phyloP scores from a whole-genome alignment of 2,888 invertebrate genomes.

The Aleiodes alternator region DNA sequence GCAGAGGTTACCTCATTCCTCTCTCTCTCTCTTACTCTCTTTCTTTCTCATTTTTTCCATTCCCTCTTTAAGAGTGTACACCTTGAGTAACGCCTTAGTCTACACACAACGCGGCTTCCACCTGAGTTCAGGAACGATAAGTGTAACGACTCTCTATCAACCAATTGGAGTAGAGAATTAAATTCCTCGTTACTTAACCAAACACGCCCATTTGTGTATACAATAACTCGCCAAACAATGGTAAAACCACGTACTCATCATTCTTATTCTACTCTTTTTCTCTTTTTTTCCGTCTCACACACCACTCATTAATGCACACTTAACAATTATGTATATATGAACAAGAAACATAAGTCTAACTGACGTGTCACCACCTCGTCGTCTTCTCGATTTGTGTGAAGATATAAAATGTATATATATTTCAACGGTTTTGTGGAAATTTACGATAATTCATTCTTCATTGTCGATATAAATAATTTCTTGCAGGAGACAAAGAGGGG shows the following conservation, averaged over 20 bases:
- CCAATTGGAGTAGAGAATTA: constrained; percentile 67
- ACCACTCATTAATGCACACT: too few relatives aligned
- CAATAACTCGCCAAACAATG: constrained; percentile 54
- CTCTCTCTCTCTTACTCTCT: not conserved
- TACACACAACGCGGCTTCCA: too few relatives aligned
- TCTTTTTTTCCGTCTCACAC: not conserved
- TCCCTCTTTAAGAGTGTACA: constrained; percentile 17
- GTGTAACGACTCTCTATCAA: constrained; percentile 66
- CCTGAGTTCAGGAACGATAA: constrained; percentile 61
- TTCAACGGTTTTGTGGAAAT: too few relatives aligned
- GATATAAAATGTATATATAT: too few relatives aligned
- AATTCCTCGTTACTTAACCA: constrained; percentile 59
- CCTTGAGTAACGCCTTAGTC: constrained; percentile 56
- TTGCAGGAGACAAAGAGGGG: too few relatives aligned
- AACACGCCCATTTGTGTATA: constrained; percentile 69
- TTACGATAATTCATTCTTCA: too few relatives aligned
- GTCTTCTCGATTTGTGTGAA: too few relatives aligned
- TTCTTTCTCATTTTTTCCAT: not conserved
- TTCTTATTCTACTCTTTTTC: not conserved
- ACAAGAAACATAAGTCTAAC: constrained; percentile 15
- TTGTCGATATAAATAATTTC: too few relatives aligned
- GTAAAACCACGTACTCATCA: constrained; percentile 2
- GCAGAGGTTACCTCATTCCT: constrained; percentile 27
- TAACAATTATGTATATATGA: constrained; percentile 2
- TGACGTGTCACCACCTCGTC: constrained; percentile 4